A percentile compares a stretch with the other conserved stretches of the same genome.
Evolutionary conservation across 2,113 vertebrate species (phyloP).

Genomic region (Pelecanus crispus): DNA sequence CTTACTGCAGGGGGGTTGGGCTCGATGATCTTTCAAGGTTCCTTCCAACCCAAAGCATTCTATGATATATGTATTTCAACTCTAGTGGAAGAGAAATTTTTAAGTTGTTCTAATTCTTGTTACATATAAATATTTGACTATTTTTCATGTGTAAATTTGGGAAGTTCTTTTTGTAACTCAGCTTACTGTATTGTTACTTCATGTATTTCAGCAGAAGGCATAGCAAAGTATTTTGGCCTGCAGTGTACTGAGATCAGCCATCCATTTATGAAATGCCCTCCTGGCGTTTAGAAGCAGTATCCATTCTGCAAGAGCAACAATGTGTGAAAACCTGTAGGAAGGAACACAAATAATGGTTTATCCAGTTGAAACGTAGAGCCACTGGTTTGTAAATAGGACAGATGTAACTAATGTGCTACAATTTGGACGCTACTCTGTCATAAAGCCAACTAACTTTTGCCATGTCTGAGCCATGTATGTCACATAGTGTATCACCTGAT

Average conservation of each 20-base stretch:
- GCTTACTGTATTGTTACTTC: background rate
- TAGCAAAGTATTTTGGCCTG: background rate
- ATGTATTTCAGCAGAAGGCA: background rate
- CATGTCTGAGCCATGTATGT: background rate
- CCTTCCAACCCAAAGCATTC: too few relatives aligned
- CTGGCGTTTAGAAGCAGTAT: background rate
- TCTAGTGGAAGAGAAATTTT: background rate
- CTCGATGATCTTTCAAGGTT: too few relatives aligned
- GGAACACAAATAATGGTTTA: slow-evolving; percentile 12
- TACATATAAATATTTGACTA: background rate
- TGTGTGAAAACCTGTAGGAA: slow-evolving; percentile 31
- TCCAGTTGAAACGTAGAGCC: background rate
- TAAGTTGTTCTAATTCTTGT: background rate
- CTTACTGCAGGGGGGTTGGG: too few relatives aligned
- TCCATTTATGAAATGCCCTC: slow-evolving; percentile 5
- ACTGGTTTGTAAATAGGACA: slow-evolving; percentile 2
- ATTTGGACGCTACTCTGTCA: background rate
- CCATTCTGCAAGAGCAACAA: slow-evolving; percentile 25
- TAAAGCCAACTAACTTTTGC: background rate
- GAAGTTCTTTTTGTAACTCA: background rate
- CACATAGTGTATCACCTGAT: background rate
- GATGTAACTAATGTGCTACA: background rate
- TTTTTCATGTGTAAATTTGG: background rate
- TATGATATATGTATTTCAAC: background rate
- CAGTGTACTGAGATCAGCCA: background rate